phyloP scores from a whole-genome alignment of 2,888 invertebrate species.

The Nebria brevicollis region DNA sequence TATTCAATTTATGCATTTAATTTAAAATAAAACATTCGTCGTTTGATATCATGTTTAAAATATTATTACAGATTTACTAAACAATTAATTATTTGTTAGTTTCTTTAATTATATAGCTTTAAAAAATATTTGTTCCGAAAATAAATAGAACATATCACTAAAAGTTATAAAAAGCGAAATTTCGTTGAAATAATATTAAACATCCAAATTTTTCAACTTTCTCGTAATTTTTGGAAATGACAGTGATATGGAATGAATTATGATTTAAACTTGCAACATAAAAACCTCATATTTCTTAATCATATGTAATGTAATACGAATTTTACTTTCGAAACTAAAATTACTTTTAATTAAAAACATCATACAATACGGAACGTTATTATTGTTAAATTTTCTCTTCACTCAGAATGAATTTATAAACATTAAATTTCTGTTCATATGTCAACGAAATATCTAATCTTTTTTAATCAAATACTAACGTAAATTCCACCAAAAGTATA shows the following conservation, averaged over 20 bases:
- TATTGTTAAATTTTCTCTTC: background rate
- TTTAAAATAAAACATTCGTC: too few species aligned
- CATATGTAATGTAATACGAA: background rate
- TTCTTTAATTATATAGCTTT: too few species aligned
- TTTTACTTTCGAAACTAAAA: background rate
- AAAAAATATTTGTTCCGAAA: too few species aligned
- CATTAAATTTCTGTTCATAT: background rate
- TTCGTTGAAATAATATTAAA: background rate
- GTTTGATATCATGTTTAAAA: too few species aligned
- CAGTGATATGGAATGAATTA: background rate
- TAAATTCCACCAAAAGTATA: too few species aligned
- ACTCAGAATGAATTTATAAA: background rate
- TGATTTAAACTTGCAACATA: background rate
- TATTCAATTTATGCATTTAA: too few species aligned
- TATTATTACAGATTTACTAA: too few species aligned
- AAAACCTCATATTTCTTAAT: background rate
- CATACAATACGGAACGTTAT: background rate
- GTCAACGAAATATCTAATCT: too few species aligned
- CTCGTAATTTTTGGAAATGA: background rate
- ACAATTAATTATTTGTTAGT: too few species aligned
- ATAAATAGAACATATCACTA: too few species aligned
- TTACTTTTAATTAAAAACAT: background rate
- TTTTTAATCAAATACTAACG: too few species aligned
- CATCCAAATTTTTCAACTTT: background rate
- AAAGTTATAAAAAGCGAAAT: background rate